A percentile compares a stretch with the other conserved stretches of the same genome.
phyloP scores from a whole-genome alignment of 2,888 invertebrate species.

The Chalcis sispes region DNA sequence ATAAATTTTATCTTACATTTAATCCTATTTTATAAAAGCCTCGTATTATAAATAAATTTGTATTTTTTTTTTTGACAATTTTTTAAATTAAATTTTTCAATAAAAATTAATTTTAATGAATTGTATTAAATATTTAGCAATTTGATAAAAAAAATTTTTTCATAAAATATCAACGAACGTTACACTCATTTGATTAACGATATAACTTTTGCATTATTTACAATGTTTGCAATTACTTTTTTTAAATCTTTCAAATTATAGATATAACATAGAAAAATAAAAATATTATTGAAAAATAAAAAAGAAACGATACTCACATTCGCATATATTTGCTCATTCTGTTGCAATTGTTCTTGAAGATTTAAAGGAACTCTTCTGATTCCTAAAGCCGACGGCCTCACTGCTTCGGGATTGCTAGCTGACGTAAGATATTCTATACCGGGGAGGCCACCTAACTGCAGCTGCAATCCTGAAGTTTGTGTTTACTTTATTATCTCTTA shows the following conservation, averaged over 20 bases:
- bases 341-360: constrained; percentile 64
- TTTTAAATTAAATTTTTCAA: too few relatives aligned
- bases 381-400: constrained; percentile 62
- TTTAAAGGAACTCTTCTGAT: constrained; percentile 66
- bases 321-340: constrained; percentile 62
- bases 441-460: constrained; percentile 67
- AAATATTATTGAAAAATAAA: background rate
- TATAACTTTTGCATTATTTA: too few relatives aligned
- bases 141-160: too few relatives aligned
- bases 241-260: too few relatives aligned
- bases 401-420: constrained; percentile 61
- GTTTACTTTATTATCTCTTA: constrained; percentile 26
- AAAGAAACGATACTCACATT: constrained; percentile 64
- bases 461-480: constrained; percentile 63
- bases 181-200: too few relatives aligned
- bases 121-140: too few relatives aligned
- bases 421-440: constrained; percentile 68
- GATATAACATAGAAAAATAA: too few relatives aligned
- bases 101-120: too few relatives aligned
- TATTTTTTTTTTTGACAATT: too few relatives aligned
- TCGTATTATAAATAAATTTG: too few relatives aligned
- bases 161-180: too few relatives aligned
- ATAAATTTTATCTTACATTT: background rate
- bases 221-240: too few relatives aligned
- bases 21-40: background rate